These are phyloP conservation scores for Neodiprion virginianus DNA, from an alignment of 1,140 invertebrate species.

Conservation along the genomic window DNA sequence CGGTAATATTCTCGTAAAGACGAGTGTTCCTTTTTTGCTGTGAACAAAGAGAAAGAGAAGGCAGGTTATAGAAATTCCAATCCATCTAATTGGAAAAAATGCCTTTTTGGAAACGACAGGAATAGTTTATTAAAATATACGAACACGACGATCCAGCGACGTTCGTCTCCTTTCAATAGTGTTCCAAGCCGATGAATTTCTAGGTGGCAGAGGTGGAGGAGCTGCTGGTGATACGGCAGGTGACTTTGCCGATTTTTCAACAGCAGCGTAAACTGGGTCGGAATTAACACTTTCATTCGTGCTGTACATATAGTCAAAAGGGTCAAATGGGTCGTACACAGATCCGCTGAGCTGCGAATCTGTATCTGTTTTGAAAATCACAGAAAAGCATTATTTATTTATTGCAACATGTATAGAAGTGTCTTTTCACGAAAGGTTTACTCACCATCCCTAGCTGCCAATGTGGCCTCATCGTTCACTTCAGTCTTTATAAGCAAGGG, in stretches of 20 bases:
- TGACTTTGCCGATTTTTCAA: constrained; percentile 71
- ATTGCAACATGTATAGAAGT: not conserved
- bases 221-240: constrained; percentile 65
- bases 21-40: constrained; percentile 62
- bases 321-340: constrained; percentile 86
- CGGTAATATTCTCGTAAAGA: constrained; percentile 76
- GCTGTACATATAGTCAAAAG: constrained; percentile 83
- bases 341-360: constrained; percentile 70
- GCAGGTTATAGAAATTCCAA: not conserved
- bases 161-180: constrained; percentile 60
- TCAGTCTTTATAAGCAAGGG: constrained; percentile 72
- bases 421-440: not conserved
- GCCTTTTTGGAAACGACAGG: not conserved
- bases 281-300: constrained; percentile 76
- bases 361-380: constrained; percentile 36
- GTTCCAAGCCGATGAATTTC: constrained; percentile 66
- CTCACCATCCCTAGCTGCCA: constrained; percentile 44
- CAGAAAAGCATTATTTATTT: not conserved
- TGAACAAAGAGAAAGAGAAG: constrained; percentile 22
- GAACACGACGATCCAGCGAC: constrained; percentile 57
- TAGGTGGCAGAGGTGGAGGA: constrained; percentile 66
- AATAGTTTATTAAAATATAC: not conserved
- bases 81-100: not conserved
- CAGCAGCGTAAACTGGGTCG: constrained; percentile 78
- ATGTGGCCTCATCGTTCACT: constrained; percentile 29